phyloP scores from a whole-genome alignment of 1,140 invertebrate species.

The Thaumatotibia leucotreta region DNA sequence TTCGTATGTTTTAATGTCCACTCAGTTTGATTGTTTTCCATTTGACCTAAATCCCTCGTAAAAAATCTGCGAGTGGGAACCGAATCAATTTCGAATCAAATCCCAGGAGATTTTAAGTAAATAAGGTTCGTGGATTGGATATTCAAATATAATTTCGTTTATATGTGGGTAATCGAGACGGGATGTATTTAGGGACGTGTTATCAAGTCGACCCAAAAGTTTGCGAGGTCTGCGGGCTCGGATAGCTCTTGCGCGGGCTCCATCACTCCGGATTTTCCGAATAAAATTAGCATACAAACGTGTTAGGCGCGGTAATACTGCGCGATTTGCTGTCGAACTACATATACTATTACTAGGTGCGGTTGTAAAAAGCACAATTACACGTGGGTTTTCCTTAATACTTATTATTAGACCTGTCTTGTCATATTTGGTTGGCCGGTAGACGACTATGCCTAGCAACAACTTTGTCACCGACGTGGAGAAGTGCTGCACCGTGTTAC shows the following conservation, averaged over 20 bases:
- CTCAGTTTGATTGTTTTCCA: constrained; percentile 47
- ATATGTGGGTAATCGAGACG: constrained; percentile 38
- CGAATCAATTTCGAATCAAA: constrained; percentile 11
- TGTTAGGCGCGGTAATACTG: constrained; percentile 46
- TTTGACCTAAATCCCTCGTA: constrained; percentile 18
- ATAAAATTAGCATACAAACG: constrained; percentile 69
- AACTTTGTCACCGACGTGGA: too few species aligned
- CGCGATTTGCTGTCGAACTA: constrained; percentile 34
- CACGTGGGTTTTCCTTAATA: too few species aligned
- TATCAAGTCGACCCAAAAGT: constrained; percentile 66
- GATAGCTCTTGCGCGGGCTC: constrained; percentile 58
- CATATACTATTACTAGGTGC: constrained; percentile 11
- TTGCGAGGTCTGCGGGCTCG: constrained; percentile 26
- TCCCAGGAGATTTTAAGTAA: constrained; percentile 5
- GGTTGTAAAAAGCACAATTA: neutral
- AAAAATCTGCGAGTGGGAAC: constrained; percentile 14
- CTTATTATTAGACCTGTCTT: too few species aligned
- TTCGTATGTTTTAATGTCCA: constrained; percentile 38
- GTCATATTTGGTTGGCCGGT: too few species aligned
- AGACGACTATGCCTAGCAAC: too few species aligned
- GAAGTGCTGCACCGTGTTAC: too few species aligned
- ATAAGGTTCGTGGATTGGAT: constrained; percentile 22
- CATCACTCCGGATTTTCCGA: constrained; percentile 57
- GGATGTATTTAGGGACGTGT: constrained; percentile 35
- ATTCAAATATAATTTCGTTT: constrained; percentile 37